Percentiles rank a stretch among this genome's conserved stretches.
Conservation (phyloP, 2,797 vertebrate species). For the Lepus townsendii region DNA sequence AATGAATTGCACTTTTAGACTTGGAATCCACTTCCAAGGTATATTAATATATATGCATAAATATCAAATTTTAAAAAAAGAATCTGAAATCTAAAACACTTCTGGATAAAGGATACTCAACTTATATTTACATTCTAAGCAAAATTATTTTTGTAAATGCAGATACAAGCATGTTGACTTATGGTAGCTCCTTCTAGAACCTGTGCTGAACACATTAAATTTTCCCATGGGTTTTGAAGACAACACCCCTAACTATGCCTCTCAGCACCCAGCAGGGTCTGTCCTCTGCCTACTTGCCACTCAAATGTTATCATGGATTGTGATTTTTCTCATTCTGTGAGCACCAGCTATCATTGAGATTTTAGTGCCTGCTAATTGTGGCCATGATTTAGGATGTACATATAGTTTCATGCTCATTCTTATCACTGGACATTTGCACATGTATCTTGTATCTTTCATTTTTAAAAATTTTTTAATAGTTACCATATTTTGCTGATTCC, state of each 20-base stretch:
- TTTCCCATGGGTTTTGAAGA: background rate
- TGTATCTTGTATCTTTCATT: conserved; percentile 7
- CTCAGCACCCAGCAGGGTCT: background rate
- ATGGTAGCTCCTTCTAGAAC: background rate
- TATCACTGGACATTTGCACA: background rate
- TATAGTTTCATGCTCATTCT: background rate
- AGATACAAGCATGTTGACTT: background rate
- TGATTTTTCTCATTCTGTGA: background rate
- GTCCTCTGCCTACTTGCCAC: background rate
- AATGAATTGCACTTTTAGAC: background rate
- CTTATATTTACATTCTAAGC: background rate
- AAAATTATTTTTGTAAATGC: conserved; percentile 44
- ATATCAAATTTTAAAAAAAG: background rate
- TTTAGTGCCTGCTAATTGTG: background rate
- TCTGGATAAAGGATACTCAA: background rate
- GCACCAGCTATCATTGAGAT: background rate
- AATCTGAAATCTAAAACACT: background rate
- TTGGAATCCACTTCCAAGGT: background rate
- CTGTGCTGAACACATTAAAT: background rate
- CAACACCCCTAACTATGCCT: conserved; percentile 20
- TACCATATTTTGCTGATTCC: background rate
- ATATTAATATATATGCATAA: background rate
- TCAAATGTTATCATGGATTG: background rate
- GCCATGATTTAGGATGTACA: background rate
- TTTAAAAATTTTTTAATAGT: background rate